Evolutionary conservation across 1,140 invertebrate species (phyloP).

Genomic region (Cherax quadricarinatus): DNA sequence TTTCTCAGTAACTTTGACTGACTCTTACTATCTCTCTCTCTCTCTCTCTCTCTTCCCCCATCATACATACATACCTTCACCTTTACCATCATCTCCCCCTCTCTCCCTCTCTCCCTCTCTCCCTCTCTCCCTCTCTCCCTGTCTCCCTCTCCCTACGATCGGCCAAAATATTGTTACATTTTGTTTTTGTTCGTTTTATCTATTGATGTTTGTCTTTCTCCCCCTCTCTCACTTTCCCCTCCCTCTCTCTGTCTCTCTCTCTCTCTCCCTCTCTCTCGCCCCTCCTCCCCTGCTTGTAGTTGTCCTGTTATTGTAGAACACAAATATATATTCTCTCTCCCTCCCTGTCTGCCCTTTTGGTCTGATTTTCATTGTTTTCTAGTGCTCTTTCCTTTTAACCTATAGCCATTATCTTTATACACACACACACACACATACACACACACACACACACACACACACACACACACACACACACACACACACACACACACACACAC

Average conservation of each 20-base stretch:
- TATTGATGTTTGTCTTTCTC: conserved; percentile 61
- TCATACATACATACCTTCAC: not conserved
- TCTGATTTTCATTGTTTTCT: conserved; percentile 66
- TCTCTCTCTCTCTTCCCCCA: not conserved
- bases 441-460: conserved; percentile 26
- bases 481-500: too few species aligned
- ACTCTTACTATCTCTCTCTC: not conserved
- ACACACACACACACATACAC: conserved; percentile 36
- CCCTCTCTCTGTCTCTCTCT: too few species aligned
- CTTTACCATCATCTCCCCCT: not conserved
- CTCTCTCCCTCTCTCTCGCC: too few species aligned
- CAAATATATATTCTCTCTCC: conserved; percentile 41
- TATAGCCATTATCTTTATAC: not conserved
- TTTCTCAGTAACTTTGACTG: too few species aligned
- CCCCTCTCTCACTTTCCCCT: not conserved
- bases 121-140: not conserved
- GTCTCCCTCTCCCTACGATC: conserved; percentile 51
- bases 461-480: conserved; percentile 23
- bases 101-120: not conserved
- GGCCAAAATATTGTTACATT: conserved; percentile 64
- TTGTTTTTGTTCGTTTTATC: conserved; percentile 60
- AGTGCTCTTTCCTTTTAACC: conserved; percentile 27
- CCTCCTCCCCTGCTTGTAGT: conserved; percentile 46
- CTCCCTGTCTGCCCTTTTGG: conserved; percentile 22
- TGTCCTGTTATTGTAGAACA: conserved; percentile 56